Base-by-base conservation (phyloP, 2,113 vertebrate species). In the Callithrix jacchus region DNA sequence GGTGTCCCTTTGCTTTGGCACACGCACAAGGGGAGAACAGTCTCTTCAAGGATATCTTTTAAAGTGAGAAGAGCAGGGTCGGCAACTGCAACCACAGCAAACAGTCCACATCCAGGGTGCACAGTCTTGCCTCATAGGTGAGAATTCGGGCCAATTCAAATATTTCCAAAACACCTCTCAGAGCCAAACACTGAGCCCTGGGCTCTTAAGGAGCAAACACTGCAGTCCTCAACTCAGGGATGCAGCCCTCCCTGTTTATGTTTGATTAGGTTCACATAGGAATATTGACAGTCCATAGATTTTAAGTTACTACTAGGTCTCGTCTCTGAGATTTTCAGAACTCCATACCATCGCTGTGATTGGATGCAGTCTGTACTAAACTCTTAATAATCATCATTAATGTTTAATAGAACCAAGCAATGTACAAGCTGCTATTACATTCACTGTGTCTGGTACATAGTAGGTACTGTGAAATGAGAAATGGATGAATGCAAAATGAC, bases 51-150 rank as follows among this genome's bases (percentile, higher is more conserved):
- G n/a, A 35, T 20, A 56, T 56, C 92, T 91, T 58, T 79, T 76
- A 42, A 81, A 97, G 47, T 64, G 23, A 88, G 91, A 94, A 54
- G 54, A 92, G 66, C 89, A 35, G 37, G 9, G 37, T 66, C 96
- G 90, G 96, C 94, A 97, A 94, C 93, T 30, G 91, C 77, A 91
- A 32, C 94, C 81, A 93, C 79, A 87, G 86, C 74, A 94, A 58
- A 97, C 79, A 61, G 61, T 90, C 89, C 70, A 40, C 79, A 45
- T 45, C 20, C 7, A 93, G 58, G 25, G 80, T 23, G 3, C 52
- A 10, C 52, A 18, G 86, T n/a, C 70, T 87, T 61, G 68, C 88
- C 83, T 93, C 21, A 14, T 35, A 74, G 11, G 2, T 70, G 80
- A 76, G 92, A 90, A 71, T 71, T 87, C 80, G 61, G 84, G 93